Evolutionary conservation across 2,888 invertebrate genomes (phyloP), one percentile per base, ranked within the genome.

Genomic region (Cheiracanthium punctorium): DNA sequence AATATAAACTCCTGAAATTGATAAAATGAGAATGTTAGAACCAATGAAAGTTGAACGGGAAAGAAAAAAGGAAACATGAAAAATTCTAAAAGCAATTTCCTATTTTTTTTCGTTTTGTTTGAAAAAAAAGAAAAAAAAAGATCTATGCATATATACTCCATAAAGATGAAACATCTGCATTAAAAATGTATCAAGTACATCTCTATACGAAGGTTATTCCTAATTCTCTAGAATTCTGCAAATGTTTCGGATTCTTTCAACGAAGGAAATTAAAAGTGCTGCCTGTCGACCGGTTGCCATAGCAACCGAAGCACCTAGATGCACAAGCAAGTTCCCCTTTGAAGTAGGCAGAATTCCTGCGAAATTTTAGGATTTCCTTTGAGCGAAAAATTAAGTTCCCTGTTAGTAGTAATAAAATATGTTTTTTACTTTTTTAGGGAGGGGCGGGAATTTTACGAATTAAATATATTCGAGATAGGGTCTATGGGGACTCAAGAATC

Each of bases 241-340:
- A 48, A 48, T 48, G 43, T 48, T 48, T 48, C 43, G 43, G 43
- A 48, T 48, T 48, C 43, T 48, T 48, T 48, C 43, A 48, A 17
- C 43, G 43, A 48, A 48, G 43, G 43, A 48, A 48, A 48, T 48
- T 48, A 48, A 48, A 48, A 48, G 43, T 48, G 43, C 43, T 48
- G 43, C 43, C 17, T 17, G 43, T 17, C 43, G 43, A 17, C 17
- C 7, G 1, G 43, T 48, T 48, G 43, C 17, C 43, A 48, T 48
- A 17, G 17, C 43, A 17, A 48, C 43, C 43, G 14, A 48, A 17
- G 43, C 43, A 17, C 43, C 43, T 14, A 10, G 17, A 48, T 17
- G 43, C 43, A 48, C 14, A 7, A 17, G 4, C 10, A 10, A 37
- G 37, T 37, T 37, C 37, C 37, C 37, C 43, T 48, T 48, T 48